Base-by-base conservation (phyloP, 2,888 invertebrate genomes). In the Himalopsyche tibetana region DNA sequence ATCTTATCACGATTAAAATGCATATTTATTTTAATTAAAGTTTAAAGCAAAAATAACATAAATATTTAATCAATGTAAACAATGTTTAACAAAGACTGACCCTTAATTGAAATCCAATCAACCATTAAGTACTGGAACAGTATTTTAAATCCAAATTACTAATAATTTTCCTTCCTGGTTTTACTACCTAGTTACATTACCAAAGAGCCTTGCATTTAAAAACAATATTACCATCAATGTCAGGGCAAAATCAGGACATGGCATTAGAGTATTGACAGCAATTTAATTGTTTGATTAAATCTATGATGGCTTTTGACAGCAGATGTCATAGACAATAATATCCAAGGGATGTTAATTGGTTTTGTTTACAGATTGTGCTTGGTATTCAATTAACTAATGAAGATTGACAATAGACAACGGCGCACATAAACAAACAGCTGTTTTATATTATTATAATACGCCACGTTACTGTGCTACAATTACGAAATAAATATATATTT, bases 311-410 rank as follows among this genome's bases (percentile, higher is more conserved):
- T 19, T 63, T 63, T 63, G 63, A 63, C 63, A 63, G 63, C 63
- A 63, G 63, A n/a, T 63, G 63, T 63, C 63, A 63, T 63, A 63
- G 19, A 63, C 63, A 63, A 63, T 28, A 28, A 28, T 63, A 63
- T 19, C 19, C n/a, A 63, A 63, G 63, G 63, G 63, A 28, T 63
- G 63, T 28, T 63, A 63, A 63, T 63, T 63, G 63, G 63, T 1
- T 8, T 63, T 63, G 63, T 19, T 63, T 63, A 63, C 63, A 63
- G 63, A 63, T 19, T 19, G 19, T 19, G 63, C 28, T 63, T 5
- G 4, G 15, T 51, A 15, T 1, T 6, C 19, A 63, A 63, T 63
- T 63, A 63, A 63, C 63, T 63, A 63, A 63, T 63, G 19, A 63
- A 63, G n/a, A 19, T 63, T 19, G 63, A 63, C 63, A 63, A 63